Evolutionary conservation across 92 coral and sea anemone species (phyloP), one percentile per base, ranked within the genome.

Genomic region (Montipora capitata): DNA sequence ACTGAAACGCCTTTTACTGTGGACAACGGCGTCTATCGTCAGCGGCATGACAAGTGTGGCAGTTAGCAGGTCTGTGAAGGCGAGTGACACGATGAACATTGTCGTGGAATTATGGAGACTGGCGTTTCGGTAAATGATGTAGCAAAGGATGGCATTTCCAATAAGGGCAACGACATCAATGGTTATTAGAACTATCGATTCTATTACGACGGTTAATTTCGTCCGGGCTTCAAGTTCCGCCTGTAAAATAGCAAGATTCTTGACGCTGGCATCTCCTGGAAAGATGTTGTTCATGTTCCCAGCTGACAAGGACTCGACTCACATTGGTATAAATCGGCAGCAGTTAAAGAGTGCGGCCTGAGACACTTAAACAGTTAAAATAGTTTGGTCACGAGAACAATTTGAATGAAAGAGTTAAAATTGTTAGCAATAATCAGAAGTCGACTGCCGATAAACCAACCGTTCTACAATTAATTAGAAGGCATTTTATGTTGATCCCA

Each of bases 221-320:
- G 83, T 64, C 38, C 89, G 48, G 72, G 89, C 76, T 68, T 64
- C 75, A 10, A 85, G 89, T 10, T 85, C 17, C 14, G 38, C 76
- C 38, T 85, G 83, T 15, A 85, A 48, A 17, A 66, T n/a, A 67
- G 76, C 89, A 20, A 85, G 44, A n/a, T 10, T 68, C 40, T 76
- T 76, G 10, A 76, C 89, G 42, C 83, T 85, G 83, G 89, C 89
- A 54, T 85, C 83, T 4, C 83, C 83, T 3, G 83, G 76, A 49
- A 76, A 76, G 62, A 85, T 85, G 68, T 85, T 85, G 75, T 85
- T 85, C 89, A 85, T 85, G 89, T 51, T 56, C 4, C 3, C 38
- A 35, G 65, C 42, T 17, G 35, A 27, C 2, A 27, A 27, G 35
- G 35, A 27, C 35, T 27, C 35, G 35, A 27, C 35, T 27, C 35